Evolutionary conservation across 2,797 vertebrate species (phyloP), one percentile per base, ranked within the genome.

Genomic region (Tympanoctomys barrerae): DNA sequence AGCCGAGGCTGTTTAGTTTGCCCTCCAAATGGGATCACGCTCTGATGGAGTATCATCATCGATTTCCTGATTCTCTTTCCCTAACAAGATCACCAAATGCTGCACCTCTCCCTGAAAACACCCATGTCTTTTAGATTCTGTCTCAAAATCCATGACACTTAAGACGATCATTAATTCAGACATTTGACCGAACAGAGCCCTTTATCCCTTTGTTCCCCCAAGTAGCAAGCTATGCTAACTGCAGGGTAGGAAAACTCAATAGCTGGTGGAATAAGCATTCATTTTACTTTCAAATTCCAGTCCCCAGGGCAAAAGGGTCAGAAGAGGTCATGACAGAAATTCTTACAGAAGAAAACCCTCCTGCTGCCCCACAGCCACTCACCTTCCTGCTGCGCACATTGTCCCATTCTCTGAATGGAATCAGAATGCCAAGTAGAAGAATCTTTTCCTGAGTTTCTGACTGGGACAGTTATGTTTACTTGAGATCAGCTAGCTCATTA

Each of bases 201-300:
- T 97, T 97, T 91, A 89, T 86, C 71, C 78, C 39, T 68, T 87
- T 42, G 39, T 49, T 42, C 3, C n/a, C 89, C 49, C 42, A 89
- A 91, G 79, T 39, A 94, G 73, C 73, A 95, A 96, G 89, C 87
- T 94, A 91, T 33, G 70, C 94, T 87, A 87, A 95, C 70, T 64
- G 33, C 57, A 75, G 87, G 31, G 64, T 64, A 90, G 62, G 22
- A 85, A 96, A 95, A 88, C 78, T 89, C 93, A 94, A 4, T 95
- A 94, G 96, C 91, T 97, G 81, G 88, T 52, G 24, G 49, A 84
- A 94, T 94, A 95, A 87, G 75, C 93, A 91, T 90, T 96, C 87
- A 94, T 94, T 96, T 96, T 82, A 95, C 96, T 97, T 97, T 96
- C 39, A 96, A 96, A 97, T 94, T 91, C 87, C 94, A 90, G 36